Percentiles rank a stretch among this genome's conserved stretches.
Conservation (phyloP, 2,113 vertebrate genomes). For the Bufo gargarizans region DNA sequence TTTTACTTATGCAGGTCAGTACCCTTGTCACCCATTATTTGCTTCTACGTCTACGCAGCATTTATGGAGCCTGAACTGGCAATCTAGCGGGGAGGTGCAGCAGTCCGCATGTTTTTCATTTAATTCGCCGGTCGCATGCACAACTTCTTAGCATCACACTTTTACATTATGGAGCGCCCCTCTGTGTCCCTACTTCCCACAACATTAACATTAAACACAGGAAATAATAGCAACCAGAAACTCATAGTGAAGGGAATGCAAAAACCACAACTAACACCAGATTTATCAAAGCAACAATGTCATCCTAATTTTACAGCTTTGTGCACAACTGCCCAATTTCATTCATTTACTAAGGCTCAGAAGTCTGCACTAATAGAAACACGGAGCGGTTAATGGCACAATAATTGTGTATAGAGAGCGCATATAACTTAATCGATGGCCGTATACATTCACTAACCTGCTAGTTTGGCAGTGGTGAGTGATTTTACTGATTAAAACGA, state of each 20-base stretch:
- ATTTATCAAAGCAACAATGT: background rate
- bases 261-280: background rate
- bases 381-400: constrained; percentile 10
- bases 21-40: too few relatives aligned
- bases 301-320: background rate
- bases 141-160: too few relatives aligned
- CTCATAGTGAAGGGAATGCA: background rate
- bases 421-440: constrained; percentile 24
- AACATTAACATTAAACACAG: too few relatives aligned
- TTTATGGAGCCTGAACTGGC: too few relatives aligned
- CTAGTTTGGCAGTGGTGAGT: background rate
- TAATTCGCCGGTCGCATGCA: too few relatives aligned
- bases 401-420: constrained; percentile 31
- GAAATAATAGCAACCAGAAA: background rate
- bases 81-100: too few relatives aligned
- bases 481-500: constrained; percentile 22
- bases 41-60: too few relatives aligned
- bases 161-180: too few relatives aligned
- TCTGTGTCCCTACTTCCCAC: too few relatives aligned
- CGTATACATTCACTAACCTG: constrained; percentile 27
- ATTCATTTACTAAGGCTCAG: constrained; percentile 23
- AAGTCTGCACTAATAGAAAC: background rate
- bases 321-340: constrained; percentile 10
- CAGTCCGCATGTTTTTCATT: too few relatives aligned
- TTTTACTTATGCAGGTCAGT: too few relatives aligned